A percentile compares a stretch with the other conserved stretches of the same genome.
Conservation (phyloP, 2,888 invertebrate species). For the Rhagonycha lutea region DNA sequence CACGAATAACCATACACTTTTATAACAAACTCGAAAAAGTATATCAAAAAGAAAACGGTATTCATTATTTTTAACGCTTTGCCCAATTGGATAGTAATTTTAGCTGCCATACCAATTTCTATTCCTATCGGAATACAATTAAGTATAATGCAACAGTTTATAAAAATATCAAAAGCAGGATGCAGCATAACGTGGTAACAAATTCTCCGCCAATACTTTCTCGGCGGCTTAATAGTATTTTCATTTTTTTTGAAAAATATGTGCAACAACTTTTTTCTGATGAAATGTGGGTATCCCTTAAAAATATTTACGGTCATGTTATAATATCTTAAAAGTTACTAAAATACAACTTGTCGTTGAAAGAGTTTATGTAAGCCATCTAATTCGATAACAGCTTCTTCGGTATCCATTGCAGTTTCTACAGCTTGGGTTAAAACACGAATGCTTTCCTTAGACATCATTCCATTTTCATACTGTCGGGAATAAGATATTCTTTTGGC, state of each 20-base stretch:
- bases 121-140: slow-evolving; percentile 39
- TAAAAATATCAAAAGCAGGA: slow-evolving; percentile 27
- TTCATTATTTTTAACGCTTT: not conserved
- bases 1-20: slow-evolving; percentile 49
- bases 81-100: not conserved
- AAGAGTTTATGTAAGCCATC: slow-evolving; percentile 52
- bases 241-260: slow-evolving; percentile 12
- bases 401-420: slow-evolving; percentile 58
- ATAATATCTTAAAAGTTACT: not conserved
- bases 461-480: slow-evolving; percentile 67
- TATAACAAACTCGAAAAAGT: slow-evolving; percentile 36
- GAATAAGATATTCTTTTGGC: slow-evolving; percentile 67
- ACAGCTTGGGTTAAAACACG: slow-evolving; percentile 60
- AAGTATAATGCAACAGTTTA: slow-evolving; percentile 51
- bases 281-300: slow-evolving; percentile 56
- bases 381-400: slow-evolving; percentile 54
- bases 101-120: slow-evolving; percentile 1
- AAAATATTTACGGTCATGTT: not conserved
- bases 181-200: slow-evolving; percentile 53
- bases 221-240: slow-evolving; percentile 43
- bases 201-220: slow-evolving; percentile 49
- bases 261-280: slow-evolving; percentile 54
- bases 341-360: slow-evolving; percentile 8
- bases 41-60: slow-evolving; percentile 9
- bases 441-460: slow-evolving; percentile 64